Percentiles rank a stretch among this genome's conserved stretches.
phyloP scores from a whole-genome alignment of 2,113 vertebrate species.

The Chionodraco myersi region DNA sequence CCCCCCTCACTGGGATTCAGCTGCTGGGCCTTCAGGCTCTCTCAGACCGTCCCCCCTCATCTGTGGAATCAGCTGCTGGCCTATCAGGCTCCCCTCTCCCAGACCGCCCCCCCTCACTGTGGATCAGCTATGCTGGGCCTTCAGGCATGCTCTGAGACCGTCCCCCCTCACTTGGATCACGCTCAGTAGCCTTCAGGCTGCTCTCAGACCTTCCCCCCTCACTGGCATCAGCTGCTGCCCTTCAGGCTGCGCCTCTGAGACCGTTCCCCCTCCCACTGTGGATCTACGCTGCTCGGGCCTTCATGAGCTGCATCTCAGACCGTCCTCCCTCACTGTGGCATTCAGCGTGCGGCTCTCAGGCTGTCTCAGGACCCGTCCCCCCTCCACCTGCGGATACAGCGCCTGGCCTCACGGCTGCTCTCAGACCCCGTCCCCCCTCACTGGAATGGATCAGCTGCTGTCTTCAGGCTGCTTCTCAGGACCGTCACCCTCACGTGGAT shows the following conservation, averaged over 20 bases:
- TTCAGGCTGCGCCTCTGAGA: conserved; percentile 53
- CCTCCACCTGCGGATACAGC: too few species aligned
- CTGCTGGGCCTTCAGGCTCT: conserved; percentile 70
- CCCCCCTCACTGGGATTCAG: conserved; percentile 70
- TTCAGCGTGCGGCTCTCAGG: too few species aligned
- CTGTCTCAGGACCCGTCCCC: too few species aligned
- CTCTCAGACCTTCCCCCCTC: conserved; percentile 68
- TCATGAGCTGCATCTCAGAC: too few species aligned
- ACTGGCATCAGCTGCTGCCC: conserved; percentile 65
- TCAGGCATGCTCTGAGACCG: conserved; percentile 66
- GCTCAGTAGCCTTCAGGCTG: neutral
- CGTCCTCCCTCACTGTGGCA: too few species aligned
- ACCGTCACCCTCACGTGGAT: conserved; percentile 51
- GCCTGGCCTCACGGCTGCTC: too few species aligned
- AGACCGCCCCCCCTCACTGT: conserved; percentile 74
- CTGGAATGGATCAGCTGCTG: conserved; percentile 73
- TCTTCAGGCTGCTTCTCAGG: conserved; percentile 68
- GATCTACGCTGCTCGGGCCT: too few species aligned
- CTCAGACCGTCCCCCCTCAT: conserved; percentile 11
- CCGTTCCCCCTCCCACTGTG: conserved; percentile 74
- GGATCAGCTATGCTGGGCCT: conserved; percentile 64
- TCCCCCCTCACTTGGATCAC: too few species aligned
- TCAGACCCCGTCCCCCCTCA: conserved; percentile 69
- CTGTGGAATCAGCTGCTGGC: too few species aligned
- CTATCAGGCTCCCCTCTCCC: neutral